These are phyloP conservation scores for Pinna nobilis DNA, from an alignment of 1,140 invertebrate genomes.

Conservation along the genomic window DNA sequence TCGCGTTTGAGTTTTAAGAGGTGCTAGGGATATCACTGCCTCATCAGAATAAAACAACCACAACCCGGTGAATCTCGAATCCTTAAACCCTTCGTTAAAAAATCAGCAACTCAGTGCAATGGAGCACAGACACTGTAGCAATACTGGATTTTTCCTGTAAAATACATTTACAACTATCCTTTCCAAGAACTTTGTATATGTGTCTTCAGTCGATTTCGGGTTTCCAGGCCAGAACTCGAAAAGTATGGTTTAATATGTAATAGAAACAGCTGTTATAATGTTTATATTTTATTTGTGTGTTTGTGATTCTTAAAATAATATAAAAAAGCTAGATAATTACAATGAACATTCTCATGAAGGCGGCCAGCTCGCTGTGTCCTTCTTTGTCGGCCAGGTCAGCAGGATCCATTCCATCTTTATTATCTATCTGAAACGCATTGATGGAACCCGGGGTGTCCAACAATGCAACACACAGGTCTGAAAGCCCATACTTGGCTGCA, in stretches of 20 bases:
- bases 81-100: too few relatives aligned
- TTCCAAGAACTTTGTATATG: background rate
- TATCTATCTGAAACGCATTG: constrained; percentile 85
- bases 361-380: constrained; percentile 37
- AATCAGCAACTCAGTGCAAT: too few relatives aligned
- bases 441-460: constrained; percentile 89
- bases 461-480: constrained; percentile 86
- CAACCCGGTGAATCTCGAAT: too few relatives aligned
- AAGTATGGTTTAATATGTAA: too few relatives aligned
- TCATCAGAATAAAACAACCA: too few relatives aligned
- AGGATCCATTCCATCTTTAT: constrained; percentile 85
- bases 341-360: constrained; percentile 49
- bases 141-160: too few relatives aligned
- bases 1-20: too few relatives aligned
- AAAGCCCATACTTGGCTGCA: constrained; percentile 88
- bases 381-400: constrained; percentile 77
- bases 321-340: constrained; percentile 29
- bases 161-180: background rate
- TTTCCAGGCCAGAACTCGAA: too few relatives aligned
- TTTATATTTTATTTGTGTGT: background rate
- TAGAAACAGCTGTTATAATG: too few relatives aligned
- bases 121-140: too few relatives aligned
- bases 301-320: too few relatives aligned
- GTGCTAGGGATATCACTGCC: too few relatives aligned
- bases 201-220: background rate